Evolutionary conservation across 2,797 vertebrate genomes (phyloP), one percentile per base, ranked within the genome.

Genomic region (Varecia variegata): DNA sequence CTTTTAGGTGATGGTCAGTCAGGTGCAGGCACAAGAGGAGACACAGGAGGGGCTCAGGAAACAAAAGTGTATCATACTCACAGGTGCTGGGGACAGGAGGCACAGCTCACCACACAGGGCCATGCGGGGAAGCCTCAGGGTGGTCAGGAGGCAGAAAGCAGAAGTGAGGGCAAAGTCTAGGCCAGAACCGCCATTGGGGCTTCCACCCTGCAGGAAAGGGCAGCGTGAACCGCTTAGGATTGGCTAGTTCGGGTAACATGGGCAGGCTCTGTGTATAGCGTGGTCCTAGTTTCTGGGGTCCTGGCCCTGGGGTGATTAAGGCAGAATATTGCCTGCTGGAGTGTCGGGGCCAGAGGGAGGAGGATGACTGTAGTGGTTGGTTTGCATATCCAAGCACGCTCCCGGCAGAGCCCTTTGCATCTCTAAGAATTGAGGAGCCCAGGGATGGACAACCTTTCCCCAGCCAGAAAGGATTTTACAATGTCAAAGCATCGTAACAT

Each of bases 301-400:
- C 58, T 67, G 54, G 15, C 15, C 21, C 40, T 50, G 5, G 25
- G n/a, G 14, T 40, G 32, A 45, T 32, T 62, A 10, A 40, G 20
- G 12, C 6, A 45, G 14, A 74, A 25, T 76, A 23, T 87, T 54
- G 5, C 7, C 35, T 82, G 20, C 3, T 25, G 4, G 43, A 21
- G 1, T 20, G 30, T 2, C 1, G 10, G 23, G 32, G 1, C 0
- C 52, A 10, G 21, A 30, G 6, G 18, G 45, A 54, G 32, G 38
- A 71, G 15, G 27, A 25, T 35, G 71, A 9, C 38, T 71, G 21
- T 23, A 21, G 9, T 15, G 27, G 5, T 30, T 58, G 23, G 14
- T 60, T 81, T 74, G 54, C 20, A 30, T 27, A 30, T 85, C 12
- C 23, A 54, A 15, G 21, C 62, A 23, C 18, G 5, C 14, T 77